phyloP scores from a whole-genome alignment of 2,797 vertebrate species.

The Phrynocephalus vlangalii region DNA sequence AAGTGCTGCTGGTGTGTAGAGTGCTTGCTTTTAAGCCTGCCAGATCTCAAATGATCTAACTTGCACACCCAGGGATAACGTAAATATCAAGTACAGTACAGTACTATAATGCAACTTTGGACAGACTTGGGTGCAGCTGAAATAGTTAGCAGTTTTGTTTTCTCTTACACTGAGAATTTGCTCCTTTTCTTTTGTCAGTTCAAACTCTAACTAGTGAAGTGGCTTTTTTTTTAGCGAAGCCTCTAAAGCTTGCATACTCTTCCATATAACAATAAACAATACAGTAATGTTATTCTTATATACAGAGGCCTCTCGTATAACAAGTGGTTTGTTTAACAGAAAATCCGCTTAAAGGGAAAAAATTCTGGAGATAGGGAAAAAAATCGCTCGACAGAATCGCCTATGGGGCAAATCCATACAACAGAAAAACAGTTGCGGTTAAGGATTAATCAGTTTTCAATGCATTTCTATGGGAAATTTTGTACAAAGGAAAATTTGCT shows the following conservation, averaged over 20 bases:
- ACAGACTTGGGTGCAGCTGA: neutral
- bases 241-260: neutral
- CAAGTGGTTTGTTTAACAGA: too few species aligned
- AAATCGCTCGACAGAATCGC: too few species aligned
- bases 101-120: neutral
- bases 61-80: neutral
- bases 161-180: constrained; percentile 1
- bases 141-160: neutral
- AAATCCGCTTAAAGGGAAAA: too few species aligned
- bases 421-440: too few species aligned
- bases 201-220: neutral
- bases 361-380: too few species aligned
- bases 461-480: too few species aligned
- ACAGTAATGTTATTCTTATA: constrained; percentile 40
- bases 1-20: neutral
- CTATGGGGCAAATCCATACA: too few species aligned
- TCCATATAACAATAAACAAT: neutral
- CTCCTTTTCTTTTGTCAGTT: neutral
- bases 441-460: too few species aligned
- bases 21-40: neutral
- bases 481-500: too few species aligned
- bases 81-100: neutral
- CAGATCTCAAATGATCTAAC: neutral
- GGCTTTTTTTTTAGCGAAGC: too few species aligned
- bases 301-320: too few species aligned